Percentiles rank a stretch among this genome's conserved stretches.
Conservation (phyloP, 1,140 invertebrate species). For the Drosophila nebulosa region DNA sequence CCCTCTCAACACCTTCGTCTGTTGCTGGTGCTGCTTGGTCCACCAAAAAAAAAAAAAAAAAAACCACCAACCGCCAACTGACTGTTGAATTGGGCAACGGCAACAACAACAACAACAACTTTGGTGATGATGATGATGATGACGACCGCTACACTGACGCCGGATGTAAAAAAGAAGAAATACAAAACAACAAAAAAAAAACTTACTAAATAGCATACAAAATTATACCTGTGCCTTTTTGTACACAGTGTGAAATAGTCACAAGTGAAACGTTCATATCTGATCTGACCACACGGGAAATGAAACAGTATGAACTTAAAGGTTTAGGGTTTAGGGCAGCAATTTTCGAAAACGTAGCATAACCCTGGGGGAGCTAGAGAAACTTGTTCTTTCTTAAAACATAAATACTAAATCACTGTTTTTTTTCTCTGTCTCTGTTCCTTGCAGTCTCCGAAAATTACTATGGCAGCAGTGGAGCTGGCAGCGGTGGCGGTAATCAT, state of each 20-base stretch:
- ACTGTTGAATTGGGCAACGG: conserved; percentile 68
- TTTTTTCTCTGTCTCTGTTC: neutral
- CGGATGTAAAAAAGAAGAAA: conserved; percentile 57
- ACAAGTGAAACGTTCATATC: conserved; percentile 1
- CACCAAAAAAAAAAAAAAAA: conserved; percentile 9
- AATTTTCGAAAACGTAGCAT: too few relatives aligned
- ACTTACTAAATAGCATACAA: conserved; percentile 70
- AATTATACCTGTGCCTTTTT: conserved; percentile 50
- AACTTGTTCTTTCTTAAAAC: neutral
- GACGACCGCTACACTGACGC: conserved; percentile 42
- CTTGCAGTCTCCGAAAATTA: conserved; percentile 76
- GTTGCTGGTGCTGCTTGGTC: neutral
- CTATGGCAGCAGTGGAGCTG: conserved; percentile 55
- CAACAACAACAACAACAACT: conserved; percentile 2
- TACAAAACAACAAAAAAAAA: conserved; percentile 61
- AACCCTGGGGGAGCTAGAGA: neutral
- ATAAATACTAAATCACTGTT: neutral
- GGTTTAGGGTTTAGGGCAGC: too few relatives aligned
- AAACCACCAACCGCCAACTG: conserved; percentile 10
- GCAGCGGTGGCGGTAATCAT: conserved; percentile 47
- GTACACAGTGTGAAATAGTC: conserved; percentile 46
- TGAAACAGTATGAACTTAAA: too few relatives aligned
- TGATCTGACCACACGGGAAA: too few relatives aligned
- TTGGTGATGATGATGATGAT: conserved; percentile 3
- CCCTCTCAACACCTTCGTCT: neutral